Percentiles rank a stretch among this genome's conserved stretches.
Conservation (phyloP, 2,888 invertebrate species). For the Cryptops parisi region DNA sequence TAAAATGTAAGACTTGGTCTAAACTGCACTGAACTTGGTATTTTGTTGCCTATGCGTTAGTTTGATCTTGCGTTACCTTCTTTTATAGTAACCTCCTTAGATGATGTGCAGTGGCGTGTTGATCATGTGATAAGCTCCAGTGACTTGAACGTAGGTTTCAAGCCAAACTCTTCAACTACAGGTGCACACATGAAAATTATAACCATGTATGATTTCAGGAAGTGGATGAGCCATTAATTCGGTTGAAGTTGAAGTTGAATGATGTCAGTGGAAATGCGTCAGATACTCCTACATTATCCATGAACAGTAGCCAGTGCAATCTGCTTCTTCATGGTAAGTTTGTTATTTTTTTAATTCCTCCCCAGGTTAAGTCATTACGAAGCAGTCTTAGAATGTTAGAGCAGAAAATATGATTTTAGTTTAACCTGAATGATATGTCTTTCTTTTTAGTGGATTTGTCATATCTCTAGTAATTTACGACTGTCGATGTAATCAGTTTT, state of each 20-base stretch:
- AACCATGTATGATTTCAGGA: no score
- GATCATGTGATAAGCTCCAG: conserved; percentile 18
- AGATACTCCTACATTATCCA: not conserved
- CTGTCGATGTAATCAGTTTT: no score
- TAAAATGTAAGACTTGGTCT: conserved; percentile 12
- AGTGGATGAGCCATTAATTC: conserved; percentile 6
- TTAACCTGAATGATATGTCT: no score
- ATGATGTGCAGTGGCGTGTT: conserved; percentile 17
- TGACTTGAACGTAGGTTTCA: conserved; percentile 11
- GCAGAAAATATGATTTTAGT: no score
- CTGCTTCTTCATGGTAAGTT: conserved; percentile 10
- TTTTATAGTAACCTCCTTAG: conserved; percentile 10
- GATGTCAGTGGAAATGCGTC: no score
- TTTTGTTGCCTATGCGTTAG: not conserved
- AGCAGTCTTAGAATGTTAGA: no score
- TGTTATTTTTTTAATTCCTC: no score
- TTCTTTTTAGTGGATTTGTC: no score
- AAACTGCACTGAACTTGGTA: not conserved
- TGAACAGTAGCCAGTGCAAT: not conserved
- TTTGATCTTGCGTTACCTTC: not conserved
- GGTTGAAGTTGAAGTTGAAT: conserved; percentile 6
- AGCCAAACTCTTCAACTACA: not conserved
- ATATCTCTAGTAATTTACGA: no score
- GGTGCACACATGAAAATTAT: not conserved
- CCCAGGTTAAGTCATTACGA: no score